Evolutionary conservation across 2,888 invertebrate genomes (phyloP).

Genomic region (Eudasyphora cyanicolor): DNA sequence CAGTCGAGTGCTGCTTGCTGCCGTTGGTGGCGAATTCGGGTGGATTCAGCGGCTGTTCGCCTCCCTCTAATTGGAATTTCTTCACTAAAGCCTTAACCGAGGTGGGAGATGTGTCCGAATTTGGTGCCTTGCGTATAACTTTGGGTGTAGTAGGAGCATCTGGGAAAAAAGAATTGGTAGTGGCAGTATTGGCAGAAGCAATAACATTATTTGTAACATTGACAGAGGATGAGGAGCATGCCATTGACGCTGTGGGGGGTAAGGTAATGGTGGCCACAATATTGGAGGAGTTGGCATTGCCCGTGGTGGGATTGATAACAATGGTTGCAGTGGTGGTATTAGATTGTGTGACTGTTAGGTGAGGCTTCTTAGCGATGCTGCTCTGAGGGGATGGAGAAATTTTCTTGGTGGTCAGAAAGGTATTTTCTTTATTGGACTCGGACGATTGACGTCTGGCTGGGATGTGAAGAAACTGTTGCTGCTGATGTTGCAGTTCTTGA

Average conservation of each 20-base stretch:
- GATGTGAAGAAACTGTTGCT: constrained; percentile 66
- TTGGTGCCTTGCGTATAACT: constrained; percentile 84
- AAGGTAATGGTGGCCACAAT: constrained; percentile 63
- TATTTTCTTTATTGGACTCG: constrained; percentile 78
- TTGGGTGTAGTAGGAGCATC: constrained; percentile 86
- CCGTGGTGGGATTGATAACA: constrained; percentile 67
- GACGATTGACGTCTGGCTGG: constrained; percentile 72
- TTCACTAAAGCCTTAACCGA: constrained; percentile 80
- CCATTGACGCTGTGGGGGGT: constrained; percentile 41
- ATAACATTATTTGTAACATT: constrained; percentile 45
- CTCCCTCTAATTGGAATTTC: constrained; percentile 78
- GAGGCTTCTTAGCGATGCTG: constrained; percentile 62
- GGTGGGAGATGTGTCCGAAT: constrained; percentile 81
- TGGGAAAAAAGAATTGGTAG: constrained; percentile 80
- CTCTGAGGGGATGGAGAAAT: constrained; percentile 59
- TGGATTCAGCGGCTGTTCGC: constrained; percentile 60
- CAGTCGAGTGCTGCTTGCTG: constrained; percentile 44
- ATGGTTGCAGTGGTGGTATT: constrained; percentile 70
- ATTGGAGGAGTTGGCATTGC: constrained; percentile 66
- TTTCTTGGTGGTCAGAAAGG: constrained; percentile 76
- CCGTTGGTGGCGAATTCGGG: constrained; percentile 64
- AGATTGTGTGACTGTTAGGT: constrained; percentile 58
- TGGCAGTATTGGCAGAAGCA: constrained; percentile 32
- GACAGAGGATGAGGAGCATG: not conserved
- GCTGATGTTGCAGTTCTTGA: constrained; percentile 13